Conservation (phyloP, 2,797 vertebrate genomes). For the Silurus aristotelis region DNA sequence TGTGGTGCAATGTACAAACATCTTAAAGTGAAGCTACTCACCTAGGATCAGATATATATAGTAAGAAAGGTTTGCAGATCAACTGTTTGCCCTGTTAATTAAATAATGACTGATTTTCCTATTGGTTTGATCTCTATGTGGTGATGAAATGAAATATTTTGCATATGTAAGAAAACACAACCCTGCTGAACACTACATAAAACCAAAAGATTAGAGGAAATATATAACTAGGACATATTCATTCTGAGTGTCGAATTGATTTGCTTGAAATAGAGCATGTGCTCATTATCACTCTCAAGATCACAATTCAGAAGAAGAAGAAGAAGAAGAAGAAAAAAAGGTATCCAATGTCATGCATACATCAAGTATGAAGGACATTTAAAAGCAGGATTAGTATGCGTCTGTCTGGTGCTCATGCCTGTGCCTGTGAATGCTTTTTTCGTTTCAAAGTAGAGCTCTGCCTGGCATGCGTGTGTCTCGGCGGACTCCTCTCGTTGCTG, state of each 20-base stretch:
- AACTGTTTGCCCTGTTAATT: neutral
- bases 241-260: neutral
- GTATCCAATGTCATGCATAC: neutral
- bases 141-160: neutral
- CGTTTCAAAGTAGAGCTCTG: constrained; percentile 6
- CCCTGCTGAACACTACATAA: neutral
- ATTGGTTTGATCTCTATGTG: neutral
- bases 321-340: too few relatives aligned
- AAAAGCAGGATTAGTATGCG: neutral
- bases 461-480: constrained; percentile 12
- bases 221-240: neutral
- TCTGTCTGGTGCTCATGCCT: neutral
- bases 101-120: neutral
- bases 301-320: neutral
- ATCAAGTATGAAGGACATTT: neutral
- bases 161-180: neutral
- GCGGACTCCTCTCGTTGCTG: constrained; percentile 39
- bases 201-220: neutral
- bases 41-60: neutral
- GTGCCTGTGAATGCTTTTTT: neutral
- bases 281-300: neutral
- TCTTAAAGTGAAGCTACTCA: neutral
- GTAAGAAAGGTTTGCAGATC: neutral
- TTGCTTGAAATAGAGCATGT: neutral
- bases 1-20: neutral